Evolutionary conservation across 2,888 invertebrate genomes (phyloP).

Genomic region (Phalera bucephala): DNA sequence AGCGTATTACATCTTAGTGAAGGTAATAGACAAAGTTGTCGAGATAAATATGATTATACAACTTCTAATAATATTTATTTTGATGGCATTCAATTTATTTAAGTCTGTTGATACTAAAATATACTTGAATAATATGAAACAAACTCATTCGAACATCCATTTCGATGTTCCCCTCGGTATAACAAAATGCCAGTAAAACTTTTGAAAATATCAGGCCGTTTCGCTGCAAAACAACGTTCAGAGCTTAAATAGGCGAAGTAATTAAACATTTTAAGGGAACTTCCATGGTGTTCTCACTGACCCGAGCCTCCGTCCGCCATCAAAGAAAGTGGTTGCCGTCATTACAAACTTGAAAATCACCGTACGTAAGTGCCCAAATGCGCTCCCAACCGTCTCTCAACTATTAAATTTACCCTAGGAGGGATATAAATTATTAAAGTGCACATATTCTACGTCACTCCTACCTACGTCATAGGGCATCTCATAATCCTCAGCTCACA

Average conservation of each 20-base stretch:
- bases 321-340: slow-evolving; percentile 13
- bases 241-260: neutral
- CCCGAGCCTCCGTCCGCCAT: slow-evolving; percentile 7
- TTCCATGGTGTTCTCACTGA: slow-evolving; percentile 6
- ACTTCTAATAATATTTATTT: no score
- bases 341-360: slow-evolving; percentile 19
- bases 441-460: slow-evolving; percentile 11
- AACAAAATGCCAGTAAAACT: no score
- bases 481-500: slow-evolving; percentile 65
- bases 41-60: no score
- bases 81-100: no score
- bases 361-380: slow-evolving; percentile 10
- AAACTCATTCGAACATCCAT: no score
- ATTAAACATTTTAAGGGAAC: slow-evolving; percentile 10
- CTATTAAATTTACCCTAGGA: slow-evolving; percentile 26
- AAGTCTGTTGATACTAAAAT: no score
- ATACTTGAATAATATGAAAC: no score
- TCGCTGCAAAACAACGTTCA: neutral
- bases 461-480: slow-evolving; percentile 34
- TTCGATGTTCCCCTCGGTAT: no score
- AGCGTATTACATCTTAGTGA: no score
- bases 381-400: slow-evolving; percentile 20
- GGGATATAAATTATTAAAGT: slow-evolving; percentile 33
- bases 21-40: no score
- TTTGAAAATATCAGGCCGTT: neutral